A percentile compares a stretch with the other conserved stretches of the same genome.
phyloP scores from a whole-genome alignment of 2,113 vertebrate species.

The Bufo gargarizans region DNA sequence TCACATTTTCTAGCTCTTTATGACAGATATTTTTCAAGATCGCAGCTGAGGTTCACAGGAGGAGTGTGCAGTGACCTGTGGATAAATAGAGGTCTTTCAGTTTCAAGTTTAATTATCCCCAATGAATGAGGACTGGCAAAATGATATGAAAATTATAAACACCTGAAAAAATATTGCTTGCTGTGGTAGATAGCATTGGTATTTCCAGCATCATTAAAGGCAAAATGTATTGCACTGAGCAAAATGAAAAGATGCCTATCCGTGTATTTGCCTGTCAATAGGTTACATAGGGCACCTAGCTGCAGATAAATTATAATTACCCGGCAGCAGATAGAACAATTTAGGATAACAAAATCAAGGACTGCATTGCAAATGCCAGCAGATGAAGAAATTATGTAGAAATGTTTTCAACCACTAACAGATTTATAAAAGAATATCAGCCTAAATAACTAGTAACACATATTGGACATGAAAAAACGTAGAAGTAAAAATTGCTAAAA shows the following conservation, averaged over 20 bases:
- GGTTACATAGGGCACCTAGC: slow-evolving; percentile 37
- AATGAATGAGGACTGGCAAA: slow-evolving; percentile 32
- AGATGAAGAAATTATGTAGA: slow-evolving; percentile 16
- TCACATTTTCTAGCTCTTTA: slow-evolving; percentile 60
- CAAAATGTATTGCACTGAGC: slow-evolving; percentile 46
- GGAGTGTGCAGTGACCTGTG: slow-evolving; percentile 50
- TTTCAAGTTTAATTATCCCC: slow-evolving; percentile 60
- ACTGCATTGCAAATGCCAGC: background rate
- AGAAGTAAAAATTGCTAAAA: background rate
- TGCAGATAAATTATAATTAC: slow-evolving; percentile 56
- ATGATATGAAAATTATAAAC: slow-evolving; percentile 56
- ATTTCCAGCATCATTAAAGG: slow-evolving; percentile 45
- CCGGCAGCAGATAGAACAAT: slow-evolving; percentile 41
- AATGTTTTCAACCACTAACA: background rate
- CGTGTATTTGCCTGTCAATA: slow-evolving; percentile 45
- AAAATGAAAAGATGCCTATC: slow-evolving; percentile 54
- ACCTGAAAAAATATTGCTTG: slow-evolving; percentile 47
- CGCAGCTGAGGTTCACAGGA: slow-evolving; percentile 58
- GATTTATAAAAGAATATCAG: background rate
- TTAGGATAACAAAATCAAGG: slow-evolving; percentile 39
- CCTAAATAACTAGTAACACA: background rate
- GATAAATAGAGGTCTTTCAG: slow-evolving; percentile 59
- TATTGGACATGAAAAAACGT: background rate
- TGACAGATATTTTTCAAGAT: slow-evolving; percentile 58
- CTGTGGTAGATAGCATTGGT: slow-evolving; percentile 35